Evolutionary conservation across 2,888 invertebrate species (phyloP).

Genomic region (Hymenopus coronatus): DNA sequence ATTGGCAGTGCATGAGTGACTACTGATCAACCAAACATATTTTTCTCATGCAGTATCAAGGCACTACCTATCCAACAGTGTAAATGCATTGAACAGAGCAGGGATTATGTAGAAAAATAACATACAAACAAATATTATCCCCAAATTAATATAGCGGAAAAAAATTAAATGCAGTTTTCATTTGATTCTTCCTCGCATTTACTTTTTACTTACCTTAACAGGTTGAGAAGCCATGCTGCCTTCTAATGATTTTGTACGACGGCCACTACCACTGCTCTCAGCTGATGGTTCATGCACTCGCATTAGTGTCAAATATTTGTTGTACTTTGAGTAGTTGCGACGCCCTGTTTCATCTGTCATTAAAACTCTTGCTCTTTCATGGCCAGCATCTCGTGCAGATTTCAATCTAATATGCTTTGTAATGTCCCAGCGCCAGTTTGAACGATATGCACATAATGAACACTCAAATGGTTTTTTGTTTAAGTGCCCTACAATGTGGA

Average conservation of each 20-base stretch:
- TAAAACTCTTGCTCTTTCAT: slow-evolving; percentile 76
- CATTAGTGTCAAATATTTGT: slow-evolving; percentile 78
- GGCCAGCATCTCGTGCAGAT: slow-evolving; percentile 78
- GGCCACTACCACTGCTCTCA: slow-evolving; percentile 32
- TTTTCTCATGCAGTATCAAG: too few species aligned
- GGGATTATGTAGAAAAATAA: too few species aligned
- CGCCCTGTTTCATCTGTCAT: slow-evolving; percentile 91
- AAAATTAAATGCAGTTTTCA: too few species aligned
- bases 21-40: too few species aligned
- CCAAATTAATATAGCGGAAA: too few species aligned
- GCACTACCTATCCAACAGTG: too few species aligned
- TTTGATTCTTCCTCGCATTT: too few species aligned
- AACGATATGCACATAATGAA: slow-evolving; percentile 87
- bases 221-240: slow-evolving; percentile 8
- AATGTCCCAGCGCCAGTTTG: slow-evolving; percentile 97
- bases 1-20: too few species aligned
- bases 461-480: slow-evolving; percentile 95
- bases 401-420: slow-evolving; percentile 92
- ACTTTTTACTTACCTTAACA: neutral
- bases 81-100: too few species aligned
- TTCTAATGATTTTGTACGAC: slow-evolving; percentile 24
- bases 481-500: slow-evolving; percentile 88
- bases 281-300: slow-evolving; percentile 44
- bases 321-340: slow-evolving; percentile 89
- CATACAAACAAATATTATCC: too few species aligned